phyloP scores from a whole-genome alignment of 1,140 invertebrate genomes.

The Anastatus disparis region DNA sequence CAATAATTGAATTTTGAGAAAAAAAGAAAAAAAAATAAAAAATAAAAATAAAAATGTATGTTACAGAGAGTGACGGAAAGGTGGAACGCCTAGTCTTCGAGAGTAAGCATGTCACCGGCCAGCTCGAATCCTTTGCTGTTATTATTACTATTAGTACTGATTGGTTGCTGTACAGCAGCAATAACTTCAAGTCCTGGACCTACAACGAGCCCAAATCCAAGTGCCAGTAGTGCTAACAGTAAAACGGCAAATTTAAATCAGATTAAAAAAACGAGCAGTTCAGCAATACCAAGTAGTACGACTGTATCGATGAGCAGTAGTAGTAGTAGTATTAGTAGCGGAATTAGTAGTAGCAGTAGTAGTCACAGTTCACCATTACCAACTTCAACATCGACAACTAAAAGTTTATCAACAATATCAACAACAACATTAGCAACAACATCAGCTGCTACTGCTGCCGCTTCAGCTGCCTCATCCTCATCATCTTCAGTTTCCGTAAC shows the following conservation, averaged over 20 bases:
- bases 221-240: background rate
- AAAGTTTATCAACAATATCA: background rate
- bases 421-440: background rate
- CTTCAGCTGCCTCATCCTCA: slow-evolving; percentile 39
- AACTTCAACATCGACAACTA: too few species aligned
- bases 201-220: background rate
- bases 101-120: background rate
- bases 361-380: background rate
- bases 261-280: too few species aligned
- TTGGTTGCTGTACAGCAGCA: slow-evolving; percentile 1
- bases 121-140: background rate
- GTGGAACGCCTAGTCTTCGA: background rate
- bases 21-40: too few species aligned
- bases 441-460: slow-evolving; percentile 45
- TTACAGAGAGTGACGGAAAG: slow-evolving; percentile 15
- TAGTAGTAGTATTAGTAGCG: background rate
- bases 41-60: too few species aligned
- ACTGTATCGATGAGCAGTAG: too few species aligned
- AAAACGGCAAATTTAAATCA: too few species aligned
- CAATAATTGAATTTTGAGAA: too few species aligned
- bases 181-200: background rate
- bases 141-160: slow-evolving; percentile 27
- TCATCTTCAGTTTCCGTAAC: slow-evolving; percentile 42
- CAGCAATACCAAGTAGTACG: too few species aligned
- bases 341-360: background rate